A percentile compares a stretch with the other conserved stretches of the same genome.
Evolutionary conservation across 2,888 invertebrate species (phyloP).

Genomic region (Heteromyza rotundicornis): DNA sequence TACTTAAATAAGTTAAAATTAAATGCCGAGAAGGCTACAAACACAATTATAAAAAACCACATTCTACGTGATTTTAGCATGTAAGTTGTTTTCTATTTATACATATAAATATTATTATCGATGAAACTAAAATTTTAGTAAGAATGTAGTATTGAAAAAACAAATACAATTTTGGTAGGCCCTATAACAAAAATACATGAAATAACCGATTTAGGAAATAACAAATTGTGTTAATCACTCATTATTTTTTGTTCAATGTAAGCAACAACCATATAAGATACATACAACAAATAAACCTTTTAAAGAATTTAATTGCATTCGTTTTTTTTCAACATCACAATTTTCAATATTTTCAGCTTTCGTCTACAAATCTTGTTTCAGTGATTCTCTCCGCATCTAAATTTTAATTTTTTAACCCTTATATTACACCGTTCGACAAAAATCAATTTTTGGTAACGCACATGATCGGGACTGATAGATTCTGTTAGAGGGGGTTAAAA

Average conservation of each 20-base stretch:
- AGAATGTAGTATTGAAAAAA: background rate
- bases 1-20: too few relatives aligned
- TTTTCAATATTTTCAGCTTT: too few relatives aligned
- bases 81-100: background rate
- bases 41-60: conserved; percentile 5
- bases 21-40: conserved; percentile 19
- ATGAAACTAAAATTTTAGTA: background rate
- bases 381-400: too few relatives aligned
- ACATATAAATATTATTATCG: conserved; percentile 5
- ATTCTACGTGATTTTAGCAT: background rate
- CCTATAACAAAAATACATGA: background rate
- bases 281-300: background rate
- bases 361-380: too few relatives aligned
- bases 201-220: conserved; percentile 53
- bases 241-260: conserved; percentile 10
- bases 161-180: conserved; percentile 46
- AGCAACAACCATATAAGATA: conserved; percentile 2
- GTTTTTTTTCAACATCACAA: too few relatives aligned
- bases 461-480: too few relatives aligned
- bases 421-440: too few relatives aligned
- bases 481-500: too few relatives aligned
- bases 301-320: too few relatives aligned
- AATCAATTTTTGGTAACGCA: too few relatives aligned
- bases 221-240: conserved; percentile 40
- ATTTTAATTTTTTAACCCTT: too few relatives aligned